Conservation (phyloP, 2,113 vertebrate species). For the rabbit (Oryctolagus cuniculus) region DNA sequence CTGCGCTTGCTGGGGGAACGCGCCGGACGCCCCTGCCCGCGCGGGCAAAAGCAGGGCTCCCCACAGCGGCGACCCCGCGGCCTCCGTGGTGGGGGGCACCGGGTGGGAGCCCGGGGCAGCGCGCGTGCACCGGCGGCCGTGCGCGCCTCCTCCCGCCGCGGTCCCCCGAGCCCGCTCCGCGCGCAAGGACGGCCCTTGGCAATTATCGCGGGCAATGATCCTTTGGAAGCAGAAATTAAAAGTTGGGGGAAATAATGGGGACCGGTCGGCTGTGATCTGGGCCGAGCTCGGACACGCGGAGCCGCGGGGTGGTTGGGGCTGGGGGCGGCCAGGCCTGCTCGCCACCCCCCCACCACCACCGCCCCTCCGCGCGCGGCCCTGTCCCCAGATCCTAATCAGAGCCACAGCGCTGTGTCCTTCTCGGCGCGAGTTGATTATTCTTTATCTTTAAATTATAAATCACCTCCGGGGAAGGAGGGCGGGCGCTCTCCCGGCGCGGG, state of each 20-base stretch:
- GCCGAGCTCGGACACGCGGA: constrained; percentile 91
- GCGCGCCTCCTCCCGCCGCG: constrained; percentile 50
- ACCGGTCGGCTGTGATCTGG: constrained; percentile 94
- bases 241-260: constrained; percentile 96
- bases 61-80: too few relatives aligned
- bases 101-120: constrained; percentile 41
- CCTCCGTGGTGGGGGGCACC: background rate
- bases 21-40: background rate
- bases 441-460: constrained; percentile 92
- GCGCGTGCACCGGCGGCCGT: background rate
- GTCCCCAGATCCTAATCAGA: constrained; percentile 89
- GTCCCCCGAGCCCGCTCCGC: constrained; percentile 87
- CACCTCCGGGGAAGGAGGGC: constrained; percentile 84
- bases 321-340: constrained; percentile 78
- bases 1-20: background rate
- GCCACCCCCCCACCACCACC: constrained; percentile 74
- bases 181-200: constrained; percentile 95
- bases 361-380: constrained; percentile 66
- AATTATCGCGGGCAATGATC: constrained; percentile 98
- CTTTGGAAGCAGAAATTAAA: constrained; percentile 97
- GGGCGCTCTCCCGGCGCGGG: constrained; percentile 82
- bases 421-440: constrained; percentile 87
- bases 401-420: constrained; percentile 86
- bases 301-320: constrained; percentile 89
- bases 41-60: background rate